These are phyloP conservation scores for Rhagologus leucostigma DNA, from an alignment of 2,113 vertebrate genomes.

Conservation along the genomic window DNA sequence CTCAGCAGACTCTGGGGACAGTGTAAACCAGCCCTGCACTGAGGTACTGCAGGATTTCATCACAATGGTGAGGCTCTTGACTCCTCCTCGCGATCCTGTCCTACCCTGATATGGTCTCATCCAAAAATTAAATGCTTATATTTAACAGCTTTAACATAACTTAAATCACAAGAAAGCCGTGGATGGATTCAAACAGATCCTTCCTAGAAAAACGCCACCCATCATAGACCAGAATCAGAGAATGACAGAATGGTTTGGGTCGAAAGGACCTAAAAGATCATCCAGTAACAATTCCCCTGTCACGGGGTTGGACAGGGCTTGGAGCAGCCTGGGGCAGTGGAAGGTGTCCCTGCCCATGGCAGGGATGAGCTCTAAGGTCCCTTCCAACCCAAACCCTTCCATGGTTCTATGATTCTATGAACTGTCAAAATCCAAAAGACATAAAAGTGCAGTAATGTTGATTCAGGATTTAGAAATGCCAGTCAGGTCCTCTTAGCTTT, in stretches of 20 bases:
- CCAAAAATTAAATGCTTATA: neutral
- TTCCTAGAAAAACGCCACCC: neutral
- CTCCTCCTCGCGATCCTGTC: fast-evolving
- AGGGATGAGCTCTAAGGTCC: neutral
- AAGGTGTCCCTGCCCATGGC: neutral
- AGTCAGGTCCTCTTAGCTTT: neutral
- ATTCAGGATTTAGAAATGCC: neutral
- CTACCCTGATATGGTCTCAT: neutral
- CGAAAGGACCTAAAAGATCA: neutral
- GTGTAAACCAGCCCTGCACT: neutral
- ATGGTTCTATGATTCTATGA: neutral
- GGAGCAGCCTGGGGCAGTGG: neutral
- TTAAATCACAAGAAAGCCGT: neutral
- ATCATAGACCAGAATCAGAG: neutral
- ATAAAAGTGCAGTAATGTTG: neutral
- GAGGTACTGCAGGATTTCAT: neutral
- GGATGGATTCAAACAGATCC: neutral
- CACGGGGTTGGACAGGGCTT: neutral
- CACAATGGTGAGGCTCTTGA: neutral
- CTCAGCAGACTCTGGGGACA: no score
- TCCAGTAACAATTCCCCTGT: neutral
- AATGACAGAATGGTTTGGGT: neutral
- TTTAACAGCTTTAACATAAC: neutral
- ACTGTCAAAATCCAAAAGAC: neutral
- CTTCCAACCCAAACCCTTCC: neutral